phyloP scores from a whole-genome alignment of 2,113 vertebrate species.

The Tauraco erythrolophus region DNA sequence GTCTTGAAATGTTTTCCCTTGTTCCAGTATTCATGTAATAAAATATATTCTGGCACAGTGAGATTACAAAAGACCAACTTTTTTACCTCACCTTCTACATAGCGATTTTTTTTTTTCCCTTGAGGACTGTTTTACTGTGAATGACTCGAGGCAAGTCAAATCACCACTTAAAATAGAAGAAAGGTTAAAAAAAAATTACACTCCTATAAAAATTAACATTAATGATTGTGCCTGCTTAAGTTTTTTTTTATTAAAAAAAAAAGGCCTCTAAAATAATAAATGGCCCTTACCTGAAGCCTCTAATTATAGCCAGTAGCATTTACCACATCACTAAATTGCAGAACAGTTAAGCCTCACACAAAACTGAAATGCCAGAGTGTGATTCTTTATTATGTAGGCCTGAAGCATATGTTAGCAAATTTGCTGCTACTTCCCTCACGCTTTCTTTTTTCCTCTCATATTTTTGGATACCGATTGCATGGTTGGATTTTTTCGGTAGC shows the following conservation, averaged over 20 bases:
- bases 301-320: neutral
- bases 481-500: neutral
- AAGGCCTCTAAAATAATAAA: neutral
- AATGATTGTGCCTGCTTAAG: neutral
- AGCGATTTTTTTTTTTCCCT: neutral
- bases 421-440: neutral
- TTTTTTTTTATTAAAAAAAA: neutral
- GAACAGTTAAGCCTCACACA: neutral
- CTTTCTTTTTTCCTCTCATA: neutral
- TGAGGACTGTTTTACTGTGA: neutral
- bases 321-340: neutral
- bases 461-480: neutral
- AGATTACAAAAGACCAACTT: neutral
- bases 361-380: neutral
- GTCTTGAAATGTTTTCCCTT: neutral
- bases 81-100: neutral
- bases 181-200: neutral
- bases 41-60: neutral
- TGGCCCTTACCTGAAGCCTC: neutral
- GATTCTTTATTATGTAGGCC: neutral
- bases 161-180: neutral
- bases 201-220: neutral
- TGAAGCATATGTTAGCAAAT: constrained; percentile 14
- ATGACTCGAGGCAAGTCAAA: neutral
- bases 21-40: neutral